These are phyloP conservation scores for Pseudococcus viburni DNA, from an alignment of 2,888 invertebrate species.

Conservation along the genomic window DNA sequence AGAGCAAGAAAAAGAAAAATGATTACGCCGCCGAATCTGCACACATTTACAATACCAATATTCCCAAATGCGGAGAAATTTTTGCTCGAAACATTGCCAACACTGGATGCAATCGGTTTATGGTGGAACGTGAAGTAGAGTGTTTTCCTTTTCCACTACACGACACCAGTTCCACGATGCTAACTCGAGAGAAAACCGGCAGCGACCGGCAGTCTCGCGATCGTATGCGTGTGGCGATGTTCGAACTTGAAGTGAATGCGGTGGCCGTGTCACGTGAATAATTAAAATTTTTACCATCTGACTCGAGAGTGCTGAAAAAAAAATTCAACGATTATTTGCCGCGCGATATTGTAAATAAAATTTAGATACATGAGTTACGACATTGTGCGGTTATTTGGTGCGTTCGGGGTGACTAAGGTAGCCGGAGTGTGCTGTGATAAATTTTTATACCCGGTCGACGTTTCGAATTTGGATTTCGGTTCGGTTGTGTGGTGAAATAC, in stretches of 20 bases:
- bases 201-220: conserved; percentile 49
- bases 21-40: not conserved
- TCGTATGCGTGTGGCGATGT: conserved; percentile 33
- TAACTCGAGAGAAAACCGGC: conserved; percentile 50
- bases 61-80: not conserved
- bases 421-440: not conserved
- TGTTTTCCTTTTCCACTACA: not conserved
- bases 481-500: not conserved
- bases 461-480: conserved; percentile 29
- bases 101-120: conserved; percentile 28
- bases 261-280: not conserved
- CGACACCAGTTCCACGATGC: conserved; percentile 38
- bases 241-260: not conserved
- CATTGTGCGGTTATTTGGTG: not conserved
- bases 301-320: not conserved
- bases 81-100: not conserved
- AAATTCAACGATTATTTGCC: not conserved
- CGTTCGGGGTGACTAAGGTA: not conserved
- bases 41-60: too few species aligned
- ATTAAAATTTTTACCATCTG: not conserved
- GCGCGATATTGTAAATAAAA: not conserved
- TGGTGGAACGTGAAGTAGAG: not conserved
- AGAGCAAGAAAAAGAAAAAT: not conserved
- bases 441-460: not conserved
- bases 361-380: not conserved